Conservation (phyloP, 2,113 vertebrate genomes). For the Pomatostomus ruficeps region DNA sequence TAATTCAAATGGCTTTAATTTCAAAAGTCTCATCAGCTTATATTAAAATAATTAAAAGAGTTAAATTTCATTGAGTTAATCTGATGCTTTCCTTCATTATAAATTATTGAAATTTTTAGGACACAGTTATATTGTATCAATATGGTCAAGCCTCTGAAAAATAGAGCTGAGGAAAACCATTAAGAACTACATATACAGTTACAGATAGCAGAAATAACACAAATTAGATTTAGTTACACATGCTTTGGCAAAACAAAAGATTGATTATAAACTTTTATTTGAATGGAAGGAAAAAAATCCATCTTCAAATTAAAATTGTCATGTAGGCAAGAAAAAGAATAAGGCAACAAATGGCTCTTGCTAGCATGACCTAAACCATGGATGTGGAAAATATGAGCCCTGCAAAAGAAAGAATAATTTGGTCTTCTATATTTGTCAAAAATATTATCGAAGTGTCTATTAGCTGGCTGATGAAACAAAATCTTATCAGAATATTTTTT, state of each 20-base stretch:
- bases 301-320: slow-evolving; percentile 46
- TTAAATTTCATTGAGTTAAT: background rate
- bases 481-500: background rate
- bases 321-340: background rate
- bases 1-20: background rate
- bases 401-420: background rate
- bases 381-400: background rate
- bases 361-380: background rate
- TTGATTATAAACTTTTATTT: slow-evolving; percentile 38
- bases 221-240: slow-evolving; percentile 20
- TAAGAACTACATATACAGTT: background rate
- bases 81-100: background rate
- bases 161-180: background rate
- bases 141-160: background rate
- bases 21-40: background rate
- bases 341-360: background rate
- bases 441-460: background rate
- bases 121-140: background rate
- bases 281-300: slow-evolving; percentile 39
- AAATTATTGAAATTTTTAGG: background rate
- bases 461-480: background rate
- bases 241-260: slow-evolving; percentile 16
- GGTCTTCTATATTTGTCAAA: background rate
- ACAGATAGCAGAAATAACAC: background rate
- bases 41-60: background rate